Percentiles rank a stretch among this genome's conserved stretches.
Conservation (phyloP, 2,888 invertebrate species). For the Tetragonisca angustula region DNA sequence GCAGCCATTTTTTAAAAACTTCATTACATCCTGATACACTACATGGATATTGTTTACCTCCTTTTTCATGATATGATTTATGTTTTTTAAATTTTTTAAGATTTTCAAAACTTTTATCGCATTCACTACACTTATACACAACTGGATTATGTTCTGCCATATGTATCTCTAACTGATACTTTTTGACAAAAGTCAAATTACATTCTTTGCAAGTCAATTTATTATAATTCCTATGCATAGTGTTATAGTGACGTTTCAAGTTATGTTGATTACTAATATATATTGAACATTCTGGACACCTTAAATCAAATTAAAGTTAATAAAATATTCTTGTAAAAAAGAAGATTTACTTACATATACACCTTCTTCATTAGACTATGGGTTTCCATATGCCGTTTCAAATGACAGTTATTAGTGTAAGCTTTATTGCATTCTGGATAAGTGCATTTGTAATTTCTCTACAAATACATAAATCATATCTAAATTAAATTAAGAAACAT, state of each 20-base stretch:
- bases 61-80: constrained; percentile 80
- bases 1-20: constrained; percentile 85
- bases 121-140: constrained; percentile 85
- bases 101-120: constrained; percentile 85
- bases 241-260: constrained; percentile 86
- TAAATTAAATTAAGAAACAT: constrained; percentile 6
- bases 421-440: constrained; percentile 87
- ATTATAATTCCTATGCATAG: constrained; percentile 83
- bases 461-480: constrained; percentile 47
- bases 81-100: constrained; percentile 85
- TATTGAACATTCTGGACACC: constrained; percentile 84
- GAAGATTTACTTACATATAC: constrained; percentile 65
- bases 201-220: constrained; percentile 85
- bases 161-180: constrained; percentile 86
- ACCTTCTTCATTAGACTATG: constrained; percentile 83
- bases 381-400: constrained; percentile 86
- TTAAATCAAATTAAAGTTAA: constrained; percentile 50
- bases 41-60: constrained; percentile 79
- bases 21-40: constrained; percentile 84
- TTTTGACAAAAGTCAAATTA: constrained; percentile 85
- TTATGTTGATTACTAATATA: constrained; percentile 85
- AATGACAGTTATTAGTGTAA: constrained; percentile 87
- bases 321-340: constrained; percentile 12
- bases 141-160: constrained; percentile 85
- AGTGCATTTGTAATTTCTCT: constrained; percentile 87